These are phyloP conservation scores for Lasioglossum baleicum DNA, from an alignment of 1,140 invertebrate species.

Conservation along the genomic window DNA sequence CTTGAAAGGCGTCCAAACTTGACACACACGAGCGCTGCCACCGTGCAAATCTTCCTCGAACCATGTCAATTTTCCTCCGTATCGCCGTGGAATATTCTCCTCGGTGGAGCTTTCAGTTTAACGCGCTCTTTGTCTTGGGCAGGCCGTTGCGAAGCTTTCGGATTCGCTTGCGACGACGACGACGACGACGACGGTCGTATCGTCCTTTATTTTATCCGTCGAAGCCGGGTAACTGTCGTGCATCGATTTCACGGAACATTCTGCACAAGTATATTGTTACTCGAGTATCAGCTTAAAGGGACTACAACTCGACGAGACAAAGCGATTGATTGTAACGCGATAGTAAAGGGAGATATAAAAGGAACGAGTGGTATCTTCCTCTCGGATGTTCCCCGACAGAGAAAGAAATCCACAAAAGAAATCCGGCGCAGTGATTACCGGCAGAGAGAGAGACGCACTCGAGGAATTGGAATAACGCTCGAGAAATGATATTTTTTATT, in stretches of 20 bases:
- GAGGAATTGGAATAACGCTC: conserved; percentile 44
- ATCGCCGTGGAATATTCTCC: background rate
- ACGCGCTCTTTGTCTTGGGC: background rate
- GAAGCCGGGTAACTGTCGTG: conserved; percentile 23
- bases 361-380: background rate
- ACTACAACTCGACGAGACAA: conserved; percentile 19
- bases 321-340: conserved; percentile 33
- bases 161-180: background rate
- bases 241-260: conserved; percentile 36
- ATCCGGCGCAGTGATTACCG: conserved; percentile 38
- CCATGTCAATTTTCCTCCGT: conserved; percentile 9
- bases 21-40: conserved; percentile 8
- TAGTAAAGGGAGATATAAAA: conserved; percentile 3
- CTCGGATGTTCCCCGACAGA: conserved; percentile 25
- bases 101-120: background rate
- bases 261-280: conserved; percentile 35
- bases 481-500: conserved; percentile 22
- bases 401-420: conserved; percentile 40
- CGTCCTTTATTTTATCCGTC: conserved; percentile 30
- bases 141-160: background rate
- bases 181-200: no score
- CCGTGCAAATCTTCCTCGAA: background rate
- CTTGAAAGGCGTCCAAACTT: conserved; percentile 16
- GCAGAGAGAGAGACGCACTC: conserved; percentile 29
- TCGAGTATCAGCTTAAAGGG: conserved; percentile 42